Percentiles rank a stretch among this genome's conserved stretches.
phyloP scores from a whole-genome alignment of 2,888 invertebrate genomes.

The Andricus quercusramuli region DNA sequence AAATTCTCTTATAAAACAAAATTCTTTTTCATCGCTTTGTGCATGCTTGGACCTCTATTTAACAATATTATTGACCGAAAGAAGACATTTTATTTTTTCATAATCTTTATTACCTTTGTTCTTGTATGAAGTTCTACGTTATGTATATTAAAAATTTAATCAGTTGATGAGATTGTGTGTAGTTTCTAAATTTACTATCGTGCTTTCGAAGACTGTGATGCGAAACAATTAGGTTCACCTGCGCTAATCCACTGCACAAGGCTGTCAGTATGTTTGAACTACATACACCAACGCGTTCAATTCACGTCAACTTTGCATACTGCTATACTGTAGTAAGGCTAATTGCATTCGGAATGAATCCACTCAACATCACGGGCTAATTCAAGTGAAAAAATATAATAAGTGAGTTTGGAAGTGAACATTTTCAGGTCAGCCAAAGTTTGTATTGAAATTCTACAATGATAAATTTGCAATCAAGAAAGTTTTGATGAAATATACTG shows the following conservation, averaged over 20 bases:
- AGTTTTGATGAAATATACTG: too few species aligned
- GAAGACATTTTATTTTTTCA: background rate
- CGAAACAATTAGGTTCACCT: constrained; percentile 31
- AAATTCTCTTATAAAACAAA: too few species aligned
- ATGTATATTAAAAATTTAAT: background rate
- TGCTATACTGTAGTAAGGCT: background rate
- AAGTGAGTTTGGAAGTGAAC: background rate
- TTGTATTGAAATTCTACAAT: background rate
- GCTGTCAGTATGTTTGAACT: constrained; percentile 31
- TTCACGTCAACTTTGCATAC: constrained; percentile 20
- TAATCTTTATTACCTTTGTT: background rate
- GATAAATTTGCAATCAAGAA: too few species aligned
- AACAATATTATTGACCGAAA: too few species aligned
- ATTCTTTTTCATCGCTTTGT: too few species aligned
- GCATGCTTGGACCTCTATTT: too few species aligned
- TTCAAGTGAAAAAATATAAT: background rate
- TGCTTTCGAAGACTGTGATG: constrained; percentile 5
- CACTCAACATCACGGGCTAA: background rate
- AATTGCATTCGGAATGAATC: background rate
- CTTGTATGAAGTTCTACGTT: background rate
- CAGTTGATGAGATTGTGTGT: background rate
- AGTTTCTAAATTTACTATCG: background rate
- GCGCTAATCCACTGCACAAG: constrained; percentile 2
- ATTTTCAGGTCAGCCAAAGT: background rate
- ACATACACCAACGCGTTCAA: constrained; percentile 17